Conservation (phyloP, 2,888 invertebrate species). For the Lithophane semibrunnea region DNA sequence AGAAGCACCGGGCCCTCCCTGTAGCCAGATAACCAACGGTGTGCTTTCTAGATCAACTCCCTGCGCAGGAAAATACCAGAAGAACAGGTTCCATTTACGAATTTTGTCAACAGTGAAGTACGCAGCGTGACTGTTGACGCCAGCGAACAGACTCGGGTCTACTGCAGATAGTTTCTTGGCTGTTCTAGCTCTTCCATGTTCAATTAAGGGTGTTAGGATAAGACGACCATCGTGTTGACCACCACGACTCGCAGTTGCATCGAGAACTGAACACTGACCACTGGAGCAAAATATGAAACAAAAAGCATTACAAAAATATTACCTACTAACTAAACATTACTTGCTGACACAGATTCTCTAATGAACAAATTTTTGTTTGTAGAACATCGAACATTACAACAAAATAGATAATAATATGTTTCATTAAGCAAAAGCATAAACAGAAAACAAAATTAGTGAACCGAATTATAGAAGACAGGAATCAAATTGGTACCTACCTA, state of each 20-base stretch:
- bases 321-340: neutral
- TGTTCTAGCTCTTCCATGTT: constrained; percentile 28
- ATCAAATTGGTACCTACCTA: constrained; percentile 15
- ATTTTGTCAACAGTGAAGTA: constrained; percentile 91
- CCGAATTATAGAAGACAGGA: neutral
- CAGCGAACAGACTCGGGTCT: constrained; percentile 46
- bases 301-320: neutral
- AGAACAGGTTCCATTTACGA: constrained; percentile 92
- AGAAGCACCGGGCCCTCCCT: constrained; percentile 84
- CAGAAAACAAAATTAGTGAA: neutral
- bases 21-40: constrained; percentile 83
- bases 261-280: constrained; percentile 1
- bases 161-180: constrained; percentile 48
- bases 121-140: constrained; percentile 43
- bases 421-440: too few species aligned
- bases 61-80: constrained; percentile 93
- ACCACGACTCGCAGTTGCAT: neutral
- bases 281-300: constrained; percentile 14
- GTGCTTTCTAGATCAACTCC: constrained; percentile 70
- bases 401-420: neutral
- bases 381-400: neutral
- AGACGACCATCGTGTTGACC: constrained; percentile 16
- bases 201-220: constrained; percentile 48
- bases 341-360: neutral
- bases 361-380: neutral